Conservation (phyloP, 2,113 vertebrate genomes). For the Neodontobutis hainanensis region DNA sequence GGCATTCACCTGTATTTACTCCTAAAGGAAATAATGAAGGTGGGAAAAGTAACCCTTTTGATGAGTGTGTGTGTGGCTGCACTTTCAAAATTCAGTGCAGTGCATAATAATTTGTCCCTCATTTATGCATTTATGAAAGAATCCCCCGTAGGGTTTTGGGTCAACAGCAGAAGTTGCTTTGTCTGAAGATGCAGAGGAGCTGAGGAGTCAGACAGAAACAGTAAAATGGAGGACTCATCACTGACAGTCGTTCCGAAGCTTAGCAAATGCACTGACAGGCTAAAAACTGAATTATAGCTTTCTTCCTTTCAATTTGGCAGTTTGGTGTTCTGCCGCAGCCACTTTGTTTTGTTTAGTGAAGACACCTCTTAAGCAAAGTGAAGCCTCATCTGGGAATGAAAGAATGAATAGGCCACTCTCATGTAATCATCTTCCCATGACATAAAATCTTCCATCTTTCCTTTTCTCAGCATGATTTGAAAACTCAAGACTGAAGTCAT, state of each 20-base stretch:
- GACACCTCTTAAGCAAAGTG: conserved; percentile 60
- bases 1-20: conserved; percentile 42
- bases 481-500: conserved; percentile 28
- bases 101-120: conserved; percentile 76
- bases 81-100: conserved; percentile 52
- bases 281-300: conserved; percentile 75
- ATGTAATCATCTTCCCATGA: conserved; percentile 55
- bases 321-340: conserved; percentile 47
- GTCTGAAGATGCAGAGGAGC: conserved; percentile 34
- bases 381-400: conserved; percentile 30
- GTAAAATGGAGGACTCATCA: conserved; percentile 59
- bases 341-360: conserved; percentile 61
- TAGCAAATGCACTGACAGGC: conserved; percentile 62
- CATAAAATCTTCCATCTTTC: conserved; percentile 42
- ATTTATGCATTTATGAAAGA: conserved; percentile 71
- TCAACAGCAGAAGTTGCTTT: conserved; percentile 41
- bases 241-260: conserved; percentile 73
- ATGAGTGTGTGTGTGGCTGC: conserved; percentile 54
- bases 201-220: conserved; percentile 52
- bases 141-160: conserved; percentile 37
- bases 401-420: conserved; percentile 50
- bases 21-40: conserved; percentile 57
- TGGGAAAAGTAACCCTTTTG: conserved; percentile 53
- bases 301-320: conserved; percentile 64
- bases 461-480: conserved; percentile 36